These are phyloP conservation scores for Microcebus griseorufus DNA, from an alignment of 2,113 vertebrate species.

Conservation along the genomic window DNA sequence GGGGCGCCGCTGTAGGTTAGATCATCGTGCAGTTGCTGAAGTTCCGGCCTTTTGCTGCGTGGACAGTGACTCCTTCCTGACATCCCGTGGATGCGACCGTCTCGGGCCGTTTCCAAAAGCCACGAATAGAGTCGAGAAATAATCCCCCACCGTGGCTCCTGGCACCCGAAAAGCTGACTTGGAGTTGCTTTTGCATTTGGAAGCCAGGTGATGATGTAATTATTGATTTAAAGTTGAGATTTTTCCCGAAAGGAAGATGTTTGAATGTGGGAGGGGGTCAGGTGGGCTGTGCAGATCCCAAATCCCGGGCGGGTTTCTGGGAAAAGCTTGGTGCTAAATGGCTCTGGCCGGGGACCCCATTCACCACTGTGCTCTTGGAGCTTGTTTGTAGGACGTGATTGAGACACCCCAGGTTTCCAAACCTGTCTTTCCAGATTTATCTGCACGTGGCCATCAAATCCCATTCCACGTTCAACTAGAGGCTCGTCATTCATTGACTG, in stretches of 20 bases:
- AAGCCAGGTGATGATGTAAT: neutral
- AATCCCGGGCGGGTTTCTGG: neutral
- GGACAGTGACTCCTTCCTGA: too few relatives aligned
- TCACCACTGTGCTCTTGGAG: neutral
- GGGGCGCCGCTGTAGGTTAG: too few relatives aligned
- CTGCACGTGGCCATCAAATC: accelerated
- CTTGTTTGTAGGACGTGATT: neutral
- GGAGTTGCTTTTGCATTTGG: neutral
- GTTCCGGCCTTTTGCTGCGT: too few relatives aligned
- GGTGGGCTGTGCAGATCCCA: accelerated
- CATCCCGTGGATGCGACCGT: neutral
- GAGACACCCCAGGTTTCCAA: neutral
- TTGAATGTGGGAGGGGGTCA: accelerated
- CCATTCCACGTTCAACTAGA: accelerated
- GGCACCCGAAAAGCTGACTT: neutral
- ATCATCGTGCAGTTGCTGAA: too few relatives aligned
- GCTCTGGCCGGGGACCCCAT: neutral
- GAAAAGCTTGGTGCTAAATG: neutral
- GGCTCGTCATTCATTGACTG: neutral
- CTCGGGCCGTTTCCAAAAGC: neutral
- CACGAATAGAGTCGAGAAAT: neutral
- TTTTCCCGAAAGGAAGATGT: neutral
- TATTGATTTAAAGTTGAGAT: neutral
- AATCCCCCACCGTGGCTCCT: neutral
- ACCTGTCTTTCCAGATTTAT: neutral